phyloP scores from a whole-genome alignment of 1,140 invertebrate species.

The Cyclargus thomasi region DNA sequence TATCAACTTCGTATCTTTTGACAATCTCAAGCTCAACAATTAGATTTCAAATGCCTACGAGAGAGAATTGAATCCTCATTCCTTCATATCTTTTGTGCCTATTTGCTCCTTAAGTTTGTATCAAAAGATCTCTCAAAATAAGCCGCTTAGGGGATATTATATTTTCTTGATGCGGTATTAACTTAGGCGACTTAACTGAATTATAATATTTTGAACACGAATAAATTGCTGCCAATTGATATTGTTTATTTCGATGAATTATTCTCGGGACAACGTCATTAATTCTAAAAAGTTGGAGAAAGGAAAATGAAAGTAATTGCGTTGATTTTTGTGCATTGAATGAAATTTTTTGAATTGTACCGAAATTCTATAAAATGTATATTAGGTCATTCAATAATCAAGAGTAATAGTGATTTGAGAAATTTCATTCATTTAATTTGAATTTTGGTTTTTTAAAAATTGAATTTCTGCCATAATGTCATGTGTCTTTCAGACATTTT shows the following conservation, averaged over 20 bases:
- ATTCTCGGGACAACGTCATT: not conserved
- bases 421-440: too few species aligned
- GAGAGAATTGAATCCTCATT: conserved; percentile 1
- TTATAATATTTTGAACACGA: not conserved
- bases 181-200: not conserved
- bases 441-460: too few species aligned
- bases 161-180: not conserved
- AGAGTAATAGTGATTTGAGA: too few species aligned
- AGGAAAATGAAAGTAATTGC: not conserved
- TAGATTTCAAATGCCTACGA: conserved; percentile 4
- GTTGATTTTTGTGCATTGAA: too few species aligned
- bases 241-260: not conserved
- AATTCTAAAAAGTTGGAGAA: not conserved
- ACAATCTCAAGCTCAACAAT: not conserved
- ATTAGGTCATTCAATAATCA: too few species aligned
- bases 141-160: not conserved
- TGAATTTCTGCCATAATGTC: too few species aligned
- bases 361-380: too few species aligned
- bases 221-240: not conserved
- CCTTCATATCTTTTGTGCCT: conserved; percentile 9
- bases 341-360: too few species aligned
- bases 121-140: conserved; percentile 10
- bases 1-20: not conserved
- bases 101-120: not conserved
- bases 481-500: too few species aligned